Evolutionary conservation across 2,888 invertebrate genomes (phyloP), one percentile per base, ranked within the genome.

Genomic region (Cosmia trapezina): DNA sequence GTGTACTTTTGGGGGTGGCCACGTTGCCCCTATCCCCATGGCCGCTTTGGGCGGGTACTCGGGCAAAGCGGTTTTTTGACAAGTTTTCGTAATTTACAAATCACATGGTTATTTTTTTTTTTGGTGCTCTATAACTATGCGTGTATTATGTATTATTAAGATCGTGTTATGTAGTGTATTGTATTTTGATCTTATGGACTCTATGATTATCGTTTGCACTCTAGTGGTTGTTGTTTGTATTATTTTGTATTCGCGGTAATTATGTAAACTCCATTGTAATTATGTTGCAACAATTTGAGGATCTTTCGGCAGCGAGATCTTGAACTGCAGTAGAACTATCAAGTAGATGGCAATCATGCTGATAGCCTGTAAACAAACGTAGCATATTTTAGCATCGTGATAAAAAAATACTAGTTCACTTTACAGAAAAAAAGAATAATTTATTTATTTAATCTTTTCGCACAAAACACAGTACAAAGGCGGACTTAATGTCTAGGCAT

Each of bases 311-410:
- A 96, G 90, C 22, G 96, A 96, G 73, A 97, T 97, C 93, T 97
- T 97, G 93, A 97, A 97, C 89, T 97, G 97, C 62, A 97, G 93
- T 53, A 97, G 89, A 4, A 97, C 97, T 61, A 97, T 97, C 70
- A 97, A 92, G 88, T 97, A 97, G 71, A 97, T 97, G 2, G 97
- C 96, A 63, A 97, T 97, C 89, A 97, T 97, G 79, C 97, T 96
- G 63, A 97, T 91, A 71, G 97, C 97, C 97, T 97, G 95, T 76
- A 96, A 89, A 83, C 61, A 71, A 72, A 64, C n/a, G n/a, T n/a
- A 47, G 47, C 0, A 3, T 49, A 28, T 9, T 3, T 51, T n/a
- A 17, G 19, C 11, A 68, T 68, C 22, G 41, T 47, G 19, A 66
- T 56, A 2, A 33, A 43, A 56, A 45, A 2, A 49, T 8, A 37